Evolutionary conservation across 2,888 invertebrate genomes (phyloP).

Genomic region (Brassicogethes aeneus): DNA sequence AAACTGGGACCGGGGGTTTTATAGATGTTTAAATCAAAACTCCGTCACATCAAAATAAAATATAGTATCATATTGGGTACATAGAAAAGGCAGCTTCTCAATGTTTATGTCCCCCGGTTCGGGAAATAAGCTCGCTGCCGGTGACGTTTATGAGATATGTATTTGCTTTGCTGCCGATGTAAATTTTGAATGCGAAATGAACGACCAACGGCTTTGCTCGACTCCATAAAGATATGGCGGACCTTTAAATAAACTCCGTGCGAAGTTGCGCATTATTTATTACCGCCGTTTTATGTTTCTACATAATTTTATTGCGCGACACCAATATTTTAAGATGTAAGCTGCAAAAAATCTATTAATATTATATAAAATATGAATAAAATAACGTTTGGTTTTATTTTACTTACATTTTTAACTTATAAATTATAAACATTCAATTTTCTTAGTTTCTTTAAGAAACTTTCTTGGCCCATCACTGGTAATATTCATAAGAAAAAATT

Average conservation of each 20-base stretch:
- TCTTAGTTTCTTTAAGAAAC: too few relatives aligned
- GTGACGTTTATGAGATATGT: conserved; percentile 41
- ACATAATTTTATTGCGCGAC: neutral
- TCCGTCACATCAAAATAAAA: conserved; percentile 39
- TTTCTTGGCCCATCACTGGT: too few relatives aligned
- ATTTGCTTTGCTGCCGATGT: conserved; percentile 22
- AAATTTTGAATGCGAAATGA: conserved; percentile 27
- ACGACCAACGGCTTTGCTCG: conserved; percentile 2
- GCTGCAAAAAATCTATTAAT: too few relatives aligned
- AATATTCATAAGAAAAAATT: too few relatives aligned
- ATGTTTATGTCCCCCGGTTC: conserved; percentile 34
- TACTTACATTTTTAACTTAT: too few relatives aligned
- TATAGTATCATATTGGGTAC: conserved; percentile 39
- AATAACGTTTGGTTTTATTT: too few relatives aligned
- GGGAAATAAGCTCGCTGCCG: conserved; percentile 34
- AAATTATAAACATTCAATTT: too few relatives aligned
- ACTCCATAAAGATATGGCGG: neutral
- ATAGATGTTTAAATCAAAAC: conserved; percentile 37
- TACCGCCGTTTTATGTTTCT: neutral
- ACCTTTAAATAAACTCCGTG: neutral
- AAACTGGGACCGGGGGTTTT: conserved; percentile 34
- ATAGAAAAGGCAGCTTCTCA: conserved; percentile 37
- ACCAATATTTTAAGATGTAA: too few relatives aligned
- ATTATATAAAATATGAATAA: too few relatives aligned
- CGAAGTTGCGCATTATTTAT: neutral